Evolutionary conservation across 2,888 invertebrate species (phyloP), one percentile per base, ranked within the genome.

Genomic region (Caenorhabditis virilis): DNA sequence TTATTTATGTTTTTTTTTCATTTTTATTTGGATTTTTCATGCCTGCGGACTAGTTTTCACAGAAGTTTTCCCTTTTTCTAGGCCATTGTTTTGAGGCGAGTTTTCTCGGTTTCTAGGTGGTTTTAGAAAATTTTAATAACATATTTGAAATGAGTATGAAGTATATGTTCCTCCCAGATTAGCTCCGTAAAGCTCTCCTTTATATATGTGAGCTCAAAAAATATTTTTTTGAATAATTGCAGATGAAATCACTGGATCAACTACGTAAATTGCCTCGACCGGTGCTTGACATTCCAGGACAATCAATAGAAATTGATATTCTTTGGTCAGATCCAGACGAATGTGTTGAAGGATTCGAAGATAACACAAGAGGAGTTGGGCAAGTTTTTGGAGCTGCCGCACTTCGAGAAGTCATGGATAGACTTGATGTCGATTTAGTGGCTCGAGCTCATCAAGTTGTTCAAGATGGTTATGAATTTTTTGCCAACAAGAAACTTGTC

Each of bases 381-480:
- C 87, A 85, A 78, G 85, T 86, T 33, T 88, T 87, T 78, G 87
- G 87, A 7, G 85, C 85, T 2, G 87, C 87, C 66, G 84, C 87
- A 16, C 86, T 87, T 2, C 77, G 83, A 13, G 70, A 73, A 36
- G 45, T 60, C 2, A 64, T 67, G 45, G 38, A 62, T 33, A 41
- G 54, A 23, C 46, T 78, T 30, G 74, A 75, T 22, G 69, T 78
- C 26, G 77, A 77, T 35, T 47, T 78, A 35, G 64, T 78, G n/a
- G 78, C 73, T 16, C 50, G 78, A 15, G 78, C 78, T n/a, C 78
- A 78, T 61, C 78, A 78, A 51, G 85, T 86, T 38, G 87, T 87
- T 15, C 87, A 87, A 78, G 87, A 87, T 80, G 87, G 87, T 16
- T 87, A 87, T 82, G 86, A 87, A 78, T 87, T 87, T 80, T 87